A percentile compares a stretch with the other conserved stretches of the same genome.
Evolutionary conservation across 1,140 invertebrate species (phyloP).

Genomic region (Pseudomyrmex concolor): DNA sequence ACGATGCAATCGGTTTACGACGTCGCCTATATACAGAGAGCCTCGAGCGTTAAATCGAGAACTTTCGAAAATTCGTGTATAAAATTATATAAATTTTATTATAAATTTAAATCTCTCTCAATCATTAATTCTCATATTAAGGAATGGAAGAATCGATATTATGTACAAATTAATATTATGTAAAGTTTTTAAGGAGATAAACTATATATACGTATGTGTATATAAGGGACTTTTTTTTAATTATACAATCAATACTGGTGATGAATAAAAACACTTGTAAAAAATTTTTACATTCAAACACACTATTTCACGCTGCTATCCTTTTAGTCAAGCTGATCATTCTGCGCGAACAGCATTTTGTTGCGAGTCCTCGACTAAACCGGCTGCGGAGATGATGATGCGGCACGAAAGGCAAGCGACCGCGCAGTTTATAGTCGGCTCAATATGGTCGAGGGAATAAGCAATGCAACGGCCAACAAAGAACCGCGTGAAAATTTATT

Average conservation of each 20-base stretch:
- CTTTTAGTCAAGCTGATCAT: neutral
- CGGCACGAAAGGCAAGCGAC: conserved; percentile 34
- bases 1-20: neutral
- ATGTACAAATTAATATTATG: neutral
- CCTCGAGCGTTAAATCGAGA: neutral
- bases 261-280: neutral
- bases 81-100: neutral
- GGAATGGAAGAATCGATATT: no score
- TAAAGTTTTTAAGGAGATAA: neutral
- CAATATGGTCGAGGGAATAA: conserved; percentile 18
- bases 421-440: conserved; percentile 14
- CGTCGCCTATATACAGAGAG: neutral
- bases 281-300: neutral
- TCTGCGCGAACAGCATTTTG: conserved; percentile 19
- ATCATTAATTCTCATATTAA: no score
- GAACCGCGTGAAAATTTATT: conserved; percentile 17
- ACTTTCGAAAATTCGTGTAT: neutral
- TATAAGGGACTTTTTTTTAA: no score
- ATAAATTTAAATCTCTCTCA: neutral
- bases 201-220: neutral
- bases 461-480: conserved; percentile 3
- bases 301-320: neutral
- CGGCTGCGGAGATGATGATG: conserved; percentile 24
- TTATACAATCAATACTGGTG: neutral
- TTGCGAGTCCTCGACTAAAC: conserved; percentile 41